These are phyloP conservation scores for Micrasema longulum DNA, from an alignment of 1,140 invertebrate genomes.

Conservation along the genomic window DNA sequence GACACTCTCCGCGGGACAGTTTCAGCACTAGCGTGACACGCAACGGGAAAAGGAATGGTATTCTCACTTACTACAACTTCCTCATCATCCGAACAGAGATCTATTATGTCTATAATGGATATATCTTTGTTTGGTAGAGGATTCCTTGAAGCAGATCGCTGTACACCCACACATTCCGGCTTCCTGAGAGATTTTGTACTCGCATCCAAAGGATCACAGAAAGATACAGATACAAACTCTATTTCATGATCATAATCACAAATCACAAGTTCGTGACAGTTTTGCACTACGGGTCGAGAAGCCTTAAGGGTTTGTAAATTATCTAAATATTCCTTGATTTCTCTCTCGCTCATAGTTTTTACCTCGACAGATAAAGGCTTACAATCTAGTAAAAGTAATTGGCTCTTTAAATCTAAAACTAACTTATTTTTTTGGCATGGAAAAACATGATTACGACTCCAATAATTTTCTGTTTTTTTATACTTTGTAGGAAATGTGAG, in stretches of 20 bases:
- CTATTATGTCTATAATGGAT: slow-evolving; percentile 61
- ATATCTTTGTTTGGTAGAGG: neutral
- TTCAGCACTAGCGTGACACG: slow-evolving; percentile 29
- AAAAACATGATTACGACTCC: slow-evolving; percentile 61
- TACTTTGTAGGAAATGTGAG: slow-evolving; percentile 60
- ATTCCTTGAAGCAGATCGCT: slow-evolving; percentile 1
- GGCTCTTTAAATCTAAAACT: slow-evolving; percentile 63
- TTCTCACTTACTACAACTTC: slow-evolving; percentile 62
- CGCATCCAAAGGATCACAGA: neutral
- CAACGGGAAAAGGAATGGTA: slow-evolving; percentile 57
- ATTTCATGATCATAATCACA: slow-evolving; percentile 36
- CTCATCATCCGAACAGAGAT: slow-evolving; percentile 68
- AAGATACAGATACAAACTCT: slow-evolving; percentile 48
- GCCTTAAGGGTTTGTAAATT: slow-evolving; percentile 5
- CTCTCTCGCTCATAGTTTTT: slow-evolving; percentile 57
- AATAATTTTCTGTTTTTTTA: slow-evolving; percentile 64
- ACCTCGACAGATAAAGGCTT: slow-evolving; percentile 60
- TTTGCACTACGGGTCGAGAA: neutral
- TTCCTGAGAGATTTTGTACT: neutral
- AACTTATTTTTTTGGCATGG: slow-evolving; percentile 62
- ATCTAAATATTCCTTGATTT: slow-evolving; percentile 36
- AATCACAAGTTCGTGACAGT: neutral
- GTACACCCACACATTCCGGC: neutral
- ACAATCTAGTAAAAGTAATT: slow-evolving; percentile 63
- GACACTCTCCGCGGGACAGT: neutral